Conservation (phyloP, 2,888 invertebrate species). For the Onchidella celtica region DNA sequence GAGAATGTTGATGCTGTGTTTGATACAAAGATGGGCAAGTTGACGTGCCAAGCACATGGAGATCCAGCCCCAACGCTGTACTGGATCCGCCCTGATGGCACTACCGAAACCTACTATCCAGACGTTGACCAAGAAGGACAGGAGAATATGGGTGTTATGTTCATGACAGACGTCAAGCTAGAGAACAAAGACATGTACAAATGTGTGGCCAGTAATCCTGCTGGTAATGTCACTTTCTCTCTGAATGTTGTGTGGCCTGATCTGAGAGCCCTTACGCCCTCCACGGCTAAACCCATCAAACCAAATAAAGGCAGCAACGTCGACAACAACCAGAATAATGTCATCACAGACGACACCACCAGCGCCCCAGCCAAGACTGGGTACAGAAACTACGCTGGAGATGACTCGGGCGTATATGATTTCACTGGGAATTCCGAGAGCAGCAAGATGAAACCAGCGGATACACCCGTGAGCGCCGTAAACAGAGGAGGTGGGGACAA, state of each 20-base stretch:
- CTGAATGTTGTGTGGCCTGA: slow-evolving; percentile 77
- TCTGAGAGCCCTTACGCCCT: slow-evolving; percentile 43
- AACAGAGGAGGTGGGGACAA: neutral
- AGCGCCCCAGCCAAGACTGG: slow-evolving; percentile 26
- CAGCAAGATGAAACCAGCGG: slow-evolving; percentile 30
- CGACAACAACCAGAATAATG: slow-evolving; percentile 35
- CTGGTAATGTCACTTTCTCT: slow-evolving; percentile 78
- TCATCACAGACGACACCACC: slow-evolving; percentile 47
- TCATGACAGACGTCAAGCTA: slow-evolving; percentile 64
- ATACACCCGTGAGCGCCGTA: neutral
- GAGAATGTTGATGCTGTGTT: slow-evolving; percentile 76
- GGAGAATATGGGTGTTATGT: slow-evolving; percentile 71
- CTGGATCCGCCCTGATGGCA: slow-evolving; percentile 77
- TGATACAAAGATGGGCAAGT: slow-evolving; percentile 68
- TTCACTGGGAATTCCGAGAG: slow-evolving; percentile 56
- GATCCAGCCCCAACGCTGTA: slow-evolving; percentile 77
- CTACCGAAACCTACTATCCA: slow-evolving; percentile 68
- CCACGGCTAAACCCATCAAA: slow-evolving; percentile 28
- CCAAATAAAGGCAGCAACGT: slow-evolving; percentile 8
- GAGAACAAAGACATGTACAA: slow-evolving; percentile 72
- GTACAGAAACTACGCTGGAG: slow-evolving; percentile 46
- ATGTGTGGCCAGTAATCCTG: slow-evolving; percentile 78
- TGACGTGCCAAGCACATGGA: slow-evolving; percentile 76
- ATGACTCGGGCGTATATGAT: slow-evolving; percentile 48
- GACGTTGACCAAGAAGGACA: slow-evolving; percentile 55